A percentile compares a stretch with the other conserved stretches of the same genome.
Conservation (phyloP, 2,797 vertebrate genomes). For the Cynodonichthys magdalenae region DNA sequence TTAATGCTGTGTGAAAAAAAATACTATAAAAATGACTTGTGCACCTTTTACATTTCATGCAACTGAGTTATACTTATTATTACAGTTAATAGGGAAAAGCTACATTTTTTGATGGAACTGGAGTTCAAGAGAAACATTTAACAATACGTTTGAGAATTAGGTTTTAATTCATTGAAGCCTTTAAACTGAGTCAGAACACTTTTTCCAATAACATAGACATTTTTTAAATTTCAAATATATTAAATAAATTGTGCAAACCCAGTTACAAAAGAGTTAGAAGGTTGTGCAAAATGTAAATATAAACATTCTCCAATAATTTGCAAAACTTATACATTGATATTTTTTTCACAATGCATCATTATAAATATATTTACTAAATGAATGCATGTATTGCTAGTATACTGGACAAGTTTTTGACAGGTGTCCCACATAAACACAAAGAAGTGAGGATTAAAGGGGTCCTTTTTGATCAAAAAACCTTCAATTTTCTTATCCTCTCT, state of each 20-base stretch:
- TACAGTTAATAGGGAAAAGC: constrained; percentile 24
- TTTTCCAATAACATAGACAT: background rate
- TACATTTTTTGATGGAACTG: constrained; percentile 13
- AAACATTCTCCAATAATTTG: too few species aligned
- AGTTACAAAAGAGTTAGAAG: too few species aligned
- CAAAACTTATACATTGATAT: too few species aligned
- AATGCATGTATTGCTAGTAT: too few species aligned
- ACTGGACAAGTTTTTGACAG: constrained; percentile 22
- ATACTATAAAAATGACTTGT: constrained; percentile 37
- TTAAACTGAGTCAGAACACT: constrained; percentile 1
- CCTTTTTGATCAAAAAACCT: too few species aligned
- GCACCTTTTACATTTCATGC: constrained; percentile 36
- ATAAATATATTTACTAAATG: background rate
- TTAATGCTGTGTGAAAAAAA: constrained; percentile 45
- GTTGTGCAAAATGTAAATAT: too few species aligned
- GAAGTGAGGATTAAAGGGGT: too few species aligned
- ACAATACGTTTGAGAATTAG: constrained; percentile 10
- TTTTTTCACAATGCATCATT: too few species aligned
- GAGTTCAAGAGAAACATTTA: constrained; percentile 3
- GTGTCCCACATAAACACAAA: background rate
- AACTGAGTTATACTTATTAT: constrained; percentile 41
- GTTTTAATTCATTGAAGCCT: constrained; percentile 3
- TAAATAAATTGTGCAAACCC: too few species aligned
- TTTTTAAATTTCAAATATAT: background rate
- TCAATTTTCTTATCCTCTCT: too few species aligned